phyloP scores from a whole-genome alignment of 2,797 vertebrate genomes.

The Siniperca scherzeri region DNA sequence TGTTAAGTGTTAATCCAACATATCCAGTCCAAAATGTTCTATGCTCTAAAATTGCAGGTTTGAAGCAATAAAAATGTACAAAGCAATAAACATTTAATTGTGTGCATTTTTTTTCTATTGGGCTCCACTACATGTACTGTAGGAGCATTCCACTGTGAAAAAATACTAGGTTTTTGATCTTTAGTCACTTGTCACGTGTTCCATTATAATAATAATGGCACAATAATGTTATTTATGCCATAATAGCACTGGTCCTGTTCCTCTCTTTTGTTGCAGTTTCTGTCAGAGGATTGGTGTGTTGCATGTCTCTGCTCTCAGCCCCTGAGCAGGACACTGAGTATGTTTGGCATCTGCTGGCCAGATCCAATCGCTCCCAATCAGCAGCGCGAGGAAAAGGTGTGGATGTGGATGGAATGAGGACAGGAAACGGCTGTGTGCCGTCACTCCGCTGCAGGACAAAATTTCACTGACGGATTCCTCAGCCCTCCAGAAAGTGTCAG shows the following conservation, averaged over 20 bases:
- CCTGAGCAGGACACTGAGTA: slow-evolving; percentile 66
- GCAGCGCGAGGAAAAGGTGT: slow-evolving; percentile 77
- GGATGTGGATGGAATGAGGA: slow-evolving; percentile 86
- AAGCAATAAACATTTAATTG: neutral
- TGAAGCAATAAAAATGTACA: neutral
- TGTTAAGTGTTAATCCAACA: neutral
- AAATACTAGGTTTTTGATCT: neutral
- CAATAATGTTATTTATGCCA: slow-evolving; percentile 23
- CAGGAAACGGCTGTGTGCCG: slow-evolving; percentile 78
- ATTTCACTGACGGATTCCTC: slow-evolving; percentile 68
- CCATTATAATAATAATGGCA: slow-evolving; percentile 25
- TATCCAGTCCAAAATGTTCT: neutral
- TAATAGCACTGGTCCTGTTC: slow-evolving; percentile 23
- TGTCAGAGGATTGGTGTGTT: slow-evolving; percentile 52
- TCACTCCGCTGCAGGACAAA: slow-evolving; percentile 61
- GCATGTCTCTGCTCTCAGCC: slow-evolving; percentile 60
- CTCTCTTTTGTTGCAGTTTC: slow-evolving; percentile 41
- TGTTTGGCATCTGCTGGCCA: slow-evolving; percentile 84
- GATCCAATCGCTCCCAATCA: slow-evolving; percentile 81
- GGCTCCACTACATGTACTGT: neutral
- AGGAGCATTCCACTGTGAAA: neutral
- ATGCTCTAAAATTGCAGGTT: neutral
- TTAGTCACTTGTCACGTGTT: neutral
- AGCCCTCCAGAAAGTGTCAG: slow-evolving; percentile 75
- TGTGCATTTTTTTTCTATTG: neutral